Percentiles rank a stretch among this genome's conserved stretches.
phyloP scores from a whole-genome alignment of 2,113 vertebrate species.

The Deroptyus accipitrinus region DNA sequence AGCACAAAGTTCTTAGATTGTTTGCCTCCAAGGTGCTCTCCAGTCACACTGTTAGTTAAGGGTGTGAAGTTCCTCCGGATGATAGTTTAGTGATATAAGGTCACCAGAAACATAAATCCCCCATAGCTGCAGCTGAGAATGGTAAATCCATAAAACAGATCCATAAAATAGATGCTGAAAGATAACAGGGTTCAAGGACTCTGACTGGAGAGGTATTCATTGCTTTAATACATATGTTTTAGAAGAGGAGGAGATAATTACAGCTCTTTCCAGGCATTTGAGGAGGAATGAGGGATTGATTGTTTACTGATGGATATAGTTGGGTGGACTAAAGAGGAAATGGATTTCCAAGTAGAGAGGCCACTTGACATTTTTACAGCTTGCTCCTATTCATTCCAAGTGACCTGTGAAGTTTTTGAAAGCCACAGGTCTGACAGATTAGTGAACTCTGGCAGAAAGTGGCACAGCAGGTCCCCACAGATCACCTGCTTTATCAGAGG shows the following conservation, averaged over 20 bases:
- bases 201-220: background rate
- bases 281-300: background rate
- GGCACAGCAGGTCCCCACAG: background rate
- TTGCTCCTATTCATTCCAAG: constrained; percentile 14
- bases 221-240: background rate
- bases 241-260: constrained; percentile 25
- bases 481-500: background rate
- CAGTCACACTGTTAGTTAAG: background rate
- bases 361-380: constrained; percentile 59
- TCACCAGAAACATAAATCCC: background rate
- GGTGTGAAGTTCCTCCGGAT: background rate
- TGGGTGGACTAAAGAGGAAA: constrained; percentile 48
- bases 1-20: background rate
- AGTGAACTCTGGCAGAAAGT: constrained; percentile 30
- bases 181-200: constrained; percentile 30
- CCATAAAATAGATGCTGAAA: background rate
- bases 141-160: background rate
- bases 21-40: background rate
- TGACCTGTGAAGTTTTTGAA: constrained; percentile 39
- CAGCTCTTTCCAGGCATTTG: background rate
- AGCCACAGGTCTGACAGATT: background rate
- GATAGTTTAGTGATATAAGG: background rate
- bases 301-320: constrained; percentile 48
- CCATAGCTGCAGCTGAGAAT: background rate
- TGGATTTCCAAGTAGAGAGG: constrained; percentile 30